phyloP scores from a whole-genome alignment of 2,797 vertebrate species.

The Crocodylus rhombifer region DNA sequence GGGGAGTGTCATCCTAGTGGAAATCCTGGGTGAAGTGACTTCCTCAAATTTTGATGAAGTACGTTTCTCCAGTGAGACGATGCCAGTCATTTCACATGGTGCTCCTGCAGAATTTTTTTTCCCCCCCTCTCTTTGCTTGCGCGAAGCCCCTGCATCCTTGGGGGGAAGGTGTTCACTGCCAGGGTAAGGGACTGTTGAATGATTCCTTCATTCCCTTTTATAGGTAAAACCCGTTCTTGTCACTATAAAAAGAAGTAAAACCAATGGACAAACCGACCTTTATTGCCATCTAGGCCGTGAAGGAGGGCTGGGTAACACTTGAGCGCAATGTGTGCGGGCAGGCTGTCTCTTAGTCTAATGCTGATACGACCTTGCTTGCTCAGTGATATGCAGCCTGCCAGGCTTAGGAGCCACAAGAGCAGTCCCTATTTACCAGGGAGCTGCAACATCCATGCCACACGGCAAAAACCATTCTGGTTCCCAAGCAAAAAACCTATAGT shows the following conservation, averaged over 20 bases:
- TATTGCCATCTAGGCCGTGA: neutral
- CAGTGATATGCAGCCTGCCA: neutral
- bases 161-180: neutral
- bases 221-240: neutral
- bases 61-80: neutral
- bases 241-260: neutral
- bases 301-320: neutral
- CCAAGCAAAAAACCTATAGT: too few species aligned
- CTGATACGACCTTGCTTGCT: neutral
- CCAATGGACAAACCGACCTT: neutral
- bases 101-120: neutral
- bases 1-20: neutral
- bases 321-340: neutral
- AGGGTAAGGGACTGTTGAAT: neutral
- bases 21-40: neutral
- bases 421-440: too few species aligned
- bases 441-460: too few species aligned
- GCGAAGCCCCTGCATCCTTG: neutral
- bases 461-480: too few species aligned
- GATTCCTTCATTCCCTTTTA: constrained; percentile 15
- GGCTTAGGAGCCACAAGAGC: neutral
- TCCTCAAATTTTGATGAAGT: neutral
- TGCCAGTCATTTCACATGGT: neutral
- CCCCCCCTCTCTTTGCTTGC: neutral
- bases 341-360: neutral